phyloP scores from a whole-genome alignment of 2,113 vertebrate genomes.

The Shinisaurus crocodilurus region DNA sequence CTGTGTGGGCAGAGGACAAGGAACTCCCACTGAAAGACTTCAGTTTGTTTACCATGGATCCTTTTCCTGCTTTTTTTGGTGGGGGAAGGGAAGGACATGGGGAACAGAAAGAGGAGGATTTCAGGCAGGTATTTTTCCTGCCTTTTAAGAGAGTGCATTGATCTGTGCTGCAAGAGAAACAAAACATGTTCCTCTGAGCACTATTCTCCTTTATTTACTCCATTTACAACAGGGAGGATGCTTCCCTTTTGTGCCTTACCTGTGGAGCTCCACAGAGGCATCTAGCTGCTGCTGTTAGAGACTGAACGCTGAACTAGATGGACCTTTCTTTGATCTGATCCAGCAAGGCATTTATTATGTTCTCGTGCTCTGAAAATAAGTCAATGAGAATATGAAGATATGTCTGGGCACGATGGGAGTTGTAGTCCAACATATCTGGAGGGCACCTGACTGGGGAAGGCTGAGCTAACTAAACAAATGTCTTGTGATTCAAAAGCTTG shows the following conservation, averaged over 20 bases:
- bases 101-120: background rate
- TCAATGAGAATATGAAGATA: background rate
- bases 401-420: background rate
- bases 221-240: background rate
- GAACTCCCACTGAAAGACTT: slow-evolving; percentile 28
- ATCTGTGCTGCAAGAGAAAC: background rate
- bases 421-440: background rate
- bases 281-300: background rate
- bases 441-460: too few species aligned
- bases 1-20: background rate
- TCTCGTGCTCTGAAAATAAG: background rate
- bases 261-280: background rate
- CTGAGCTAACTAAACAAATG: background rate
- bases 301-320: background rate
- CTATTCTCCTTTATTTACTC: too few species aligned
- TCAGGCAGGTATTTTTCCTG: background rate
- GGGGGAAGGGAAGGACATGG: background rate
- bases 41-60: slow-evolving; percentile 17
- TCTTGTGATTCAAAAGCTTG: background rate
- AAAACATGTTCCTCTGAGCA: background rate
- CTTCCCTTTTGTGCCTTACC: background rate
- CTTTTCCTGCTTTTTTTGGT: slow-evolving; percentile 23
- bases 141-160: background rate
- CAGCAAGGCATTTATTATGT: background rate
- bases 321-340: background rate